phyloP scores from a whole-genome alignment of 2,888 invertebrate species.

The Scrobipalpa atriplicella region DNA sequence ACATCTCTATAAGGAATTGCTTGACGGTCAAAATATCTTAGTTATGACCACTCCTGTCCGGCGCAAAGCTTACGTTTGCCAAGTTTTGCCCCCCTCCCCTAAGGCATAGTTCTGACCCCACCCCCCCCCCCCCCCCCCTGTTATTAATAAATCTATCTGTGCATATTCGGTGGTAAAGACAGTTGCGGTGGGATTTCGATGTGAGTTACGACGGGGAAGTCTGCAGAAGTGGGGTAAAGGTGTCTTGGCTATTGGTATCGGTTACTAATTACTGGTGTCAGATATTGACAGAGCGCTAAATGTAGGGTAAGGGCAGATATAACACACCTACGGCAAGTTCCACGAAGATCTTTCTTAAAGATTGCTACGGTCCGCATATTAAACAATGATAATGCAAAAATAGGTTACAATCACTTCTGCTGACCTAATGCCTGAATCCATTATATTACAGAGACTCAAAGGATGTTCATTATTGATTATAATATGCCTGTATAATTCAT shows the following conservation, averaged over 20 bases:
- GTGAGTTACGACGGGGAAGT: conserved; percentile 23
- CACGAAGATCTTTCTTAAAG: not conserved
- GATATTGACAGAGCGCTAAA: not conserved
- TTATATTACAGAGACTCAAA: too few relatives aligned
- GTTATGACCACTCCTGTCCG: conserved; percentile 82
- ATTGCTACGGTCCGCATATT: too few relatives aligned
- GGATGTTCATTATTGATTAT: too few relatives aligned
- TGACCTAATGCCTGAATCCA: too few relatives aligned
- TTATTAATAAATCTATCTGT: conserved; percentile 49
- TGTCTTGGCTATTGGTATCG: conserved; percentile 4
- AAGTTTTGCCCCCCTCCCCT: conserved; percentile 62
- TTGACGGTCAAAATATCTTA: conserved; percentile 82
- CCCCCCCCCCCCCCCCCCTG: conserved; percentile 32
- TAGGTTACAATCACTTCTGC: too few relatives aligned
- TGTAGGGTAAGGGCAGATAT: too few relatives aligned
- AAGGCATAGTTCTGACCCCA: conserved; percentile 37
- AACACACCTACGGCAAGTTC: too few relatives aligned
- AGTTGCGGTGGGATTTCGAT: conserved; percentile 34
- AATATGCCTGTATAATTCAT: too few relatives aligned
- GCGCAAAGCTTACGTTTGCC: conserved; percentile 78
- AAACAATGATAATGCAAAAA: too few relatives aligned
- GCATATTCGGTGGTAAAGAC: conserved; percentile 44
- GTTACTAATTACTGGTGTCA: not conserved
- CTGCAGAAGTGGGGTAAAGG: not conserved
- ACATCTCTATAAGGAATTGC: conserved; percentile 51